These are phyloP conservation scores for Ambastaia sidthimunki DNA, from an alignment of 2,797 vertebrate species.

Conservation along the genomic window DNA sequence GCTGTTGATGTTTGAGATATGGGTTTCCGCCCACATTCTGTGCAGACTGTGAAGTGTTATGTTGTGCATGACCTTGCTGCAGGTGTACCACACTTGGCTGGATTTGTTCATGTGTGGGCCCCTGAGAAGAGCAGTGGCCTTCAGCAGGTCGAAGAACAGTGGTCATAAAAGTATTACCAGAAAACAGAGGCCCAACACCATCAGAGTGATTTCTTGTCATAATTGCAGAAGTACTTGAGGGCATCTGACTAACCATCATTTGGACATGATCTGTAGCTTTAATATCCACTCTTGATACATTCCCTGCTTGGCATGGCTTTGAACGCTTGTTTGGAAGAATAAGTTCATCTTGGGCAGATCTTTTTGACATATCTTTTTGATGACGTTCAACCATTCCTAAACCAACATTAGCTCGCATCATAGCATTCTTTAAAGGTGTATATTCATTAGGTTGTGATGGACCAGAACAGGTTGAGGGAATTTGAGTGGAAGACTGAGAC, in stretches of 20 bases:
- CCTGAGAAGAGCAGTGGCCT: conserved; percentile 85
- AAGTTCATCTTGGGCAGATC: conserved; percentile 87
- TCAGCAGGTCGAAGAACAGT: conserved; percentile 83
- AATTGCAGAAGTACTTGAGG: conserved; percentile 80
- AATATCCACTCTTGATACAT: conserved; percentile 82
- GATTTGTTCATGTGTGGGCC: conserved; percentile 82
- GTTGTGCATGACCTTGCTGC: conserved; percentile 84
- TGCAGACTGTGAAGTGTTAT: conserved; percentile 78
- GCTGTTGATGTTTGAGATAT: conserved; percentile 86
- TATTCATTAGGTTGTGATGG: conserved; percentile 84
- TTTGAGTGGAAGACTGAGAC: conserved; percentile 79
- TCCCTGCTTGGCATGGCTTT: conserved; percentile 83
- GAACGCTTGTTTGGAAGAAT: conserved; percentile 90
- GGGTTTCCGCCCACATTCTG: conserved; percentile 87
- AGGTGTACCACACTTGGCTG: conserved; percentile 85
- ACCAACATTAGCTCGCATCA: conserved; percentile 81
- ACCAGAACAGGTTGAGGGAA: conserved; percentile 82
- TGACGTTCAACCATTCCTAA: conserved; percentile 79
- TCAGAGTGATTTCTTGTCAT: conserved; percentile 84
- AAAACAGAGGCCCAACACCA: conserved; percentile 83
- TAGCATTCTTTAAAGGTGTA: conserved; percentile 82
- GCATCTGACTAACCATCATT: conserved; percentile 85
- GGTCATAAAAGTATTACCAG: conserved; percentile 85
- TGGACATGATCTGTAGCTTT: conserved; percentile 87
- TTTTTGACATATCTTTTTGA: conserved; percentile 89